Evolutionary conservation across 2,113 vertebrate genomes (phyloP).

Genomic region (Catharus fuscescens): DNA sequence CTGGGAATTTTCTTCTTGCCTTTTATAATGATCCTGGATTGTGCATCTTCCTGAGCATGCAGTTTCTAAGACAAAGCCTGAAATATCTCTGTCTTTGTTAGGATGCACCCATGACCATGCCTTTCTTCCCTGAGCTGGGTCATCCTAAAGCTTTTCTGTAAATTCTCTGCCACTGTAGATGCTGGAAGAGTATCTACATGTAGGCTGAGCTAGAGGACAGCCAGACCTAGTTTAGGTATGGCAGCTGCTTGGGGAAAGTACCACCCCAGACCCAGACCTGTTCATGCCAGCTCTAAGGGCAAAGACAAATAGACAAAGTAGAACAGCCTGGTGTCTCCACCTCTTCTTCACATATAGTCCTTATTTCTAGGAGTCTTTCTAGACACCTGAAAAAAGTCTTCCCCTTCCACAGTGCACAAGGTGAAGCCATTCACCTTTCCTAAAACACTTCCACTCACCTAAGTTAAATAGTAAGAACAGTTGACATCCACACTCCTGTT

Average conservation of each 20-base stretch:
- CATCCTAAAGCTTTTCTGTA: not conserved
- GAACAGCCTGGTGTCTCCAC: not conserved
- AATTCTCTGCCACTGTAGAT: not conserved
- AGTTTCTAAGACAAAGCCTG: not conserved
- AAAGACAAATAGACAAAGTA: not conserved
- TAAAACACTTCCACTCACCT: not conserved
- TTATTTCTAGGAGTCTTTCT: not conserved
- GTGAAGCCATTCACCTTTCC: not conserved
- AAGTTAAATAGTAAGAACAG: not conserved
- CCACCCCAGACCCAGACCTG: not conserved
- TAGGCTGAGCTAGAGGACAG: not conserved
- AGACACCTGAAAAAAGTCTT: not conserved
- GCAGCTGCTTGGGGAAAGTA: not conserved
- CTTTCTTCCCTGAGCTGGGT: not conserved
- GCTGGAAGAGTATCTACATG: not conserved
- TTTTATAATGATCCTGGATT: not conserved
- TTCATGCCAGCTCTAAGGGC: not conserved
- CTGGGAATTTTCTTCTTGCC: not conserved
- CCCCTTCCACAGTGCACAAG: not conserved
- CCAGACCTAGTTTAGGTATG: not conserved
- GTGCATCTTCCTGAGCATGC: not conserved
- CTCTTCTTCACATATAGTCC: not conserved
- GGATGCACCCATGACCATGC: not conserved
- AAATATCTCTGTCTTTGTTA: not conserved
- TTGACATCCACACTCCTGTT: not conserved